These are phyloP conservation scores for Anas flavirostris DNA, from an alignment of 2,797 vertebrate species.

Conservation along the genomic window DNA sequence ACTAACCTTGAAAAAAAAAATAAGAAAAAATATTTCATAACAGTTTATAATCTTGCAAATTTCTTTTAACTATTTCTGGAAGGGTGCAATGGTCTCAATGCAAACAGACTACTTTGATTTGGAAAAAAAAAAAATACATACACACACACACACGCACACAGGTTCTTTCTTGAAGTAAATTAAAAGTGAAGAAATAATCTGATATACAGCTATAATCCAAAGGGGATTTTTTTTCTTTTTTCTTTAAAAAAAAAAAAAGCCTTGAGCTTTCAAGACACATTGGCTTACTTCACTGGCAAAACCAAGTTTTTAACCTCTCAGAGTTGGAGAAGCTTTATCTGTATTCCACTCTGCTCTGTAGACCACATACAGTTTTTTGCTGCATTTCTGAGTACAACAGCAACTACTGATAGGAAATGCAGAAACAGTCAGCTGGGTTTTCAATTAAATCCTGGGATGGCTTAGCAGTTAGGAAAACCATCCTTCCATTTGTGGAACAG, in stretches of 20 bases:
- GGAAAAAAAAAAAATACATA: not conserved
- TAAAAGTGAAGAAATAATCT: not conserved
- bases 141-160: not conserved
- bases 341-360: not conserved
- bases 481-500: not conserved
- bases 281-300: not conserved
- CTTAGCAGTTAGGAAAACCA: conserved; percentile 15
- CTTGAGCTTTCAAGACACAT: not conserved
- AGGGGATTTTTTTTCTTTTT: not conserved
- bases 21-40: not conserved
- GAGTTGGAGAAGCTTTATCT: not conserved
- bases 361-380: not conserved
- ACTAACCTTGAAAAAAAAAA: conserved; percentile 84
- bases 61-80: not conserved
- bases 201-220: not conserved
- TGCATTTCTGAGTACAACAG: not conserved
- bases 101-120: not conserved
- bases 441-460: not conserved
- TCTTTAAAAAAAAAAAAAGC: not conserved
- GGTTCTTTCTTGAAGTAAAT: not conserved
- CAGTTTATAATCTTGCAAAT: not conserved
- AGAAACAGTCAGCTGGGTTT: conserved; percentile 27
- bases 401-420: not conserved
- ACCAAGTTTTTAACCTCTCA: not conserved
- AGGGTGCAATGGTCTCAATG: not conserved